A percentile compares a stretch with the other conserved stretches of the same genome.
Evolutionary conservation across 2,888 invertebrate species (phyloP).

Genomic region (Pedicia rivosa): DNA sequence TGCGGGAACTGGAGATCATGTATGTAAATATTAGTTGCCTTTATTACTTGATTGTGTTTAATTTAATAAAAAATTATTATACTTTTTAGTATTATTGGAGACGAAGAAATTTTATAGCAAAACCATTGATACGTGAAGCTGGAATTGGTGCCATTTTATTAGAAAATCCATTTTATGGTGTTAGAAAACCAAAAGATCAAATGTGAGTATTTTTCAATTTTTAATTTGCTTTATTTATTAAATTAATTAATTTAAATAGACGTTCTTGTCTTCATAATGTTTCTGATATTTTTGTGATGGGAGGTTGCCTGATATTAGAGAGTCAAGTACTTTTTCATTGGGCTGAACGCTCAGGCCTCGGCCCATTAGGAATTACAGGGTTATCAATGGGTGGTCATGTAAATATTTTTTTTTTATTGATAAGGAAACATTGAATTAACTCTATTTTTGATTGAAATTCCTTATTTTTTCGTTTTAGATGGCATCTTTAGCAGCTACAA

Average conservation of each 20-base stretch:
- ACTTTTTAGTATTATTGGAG: conserved; percentile 72
- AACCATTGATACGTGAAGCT: conserved; percentile 73
- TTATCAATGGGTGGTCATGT: conserved; percentile 98
- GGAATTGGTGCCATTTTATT: conserved; percentile 87
- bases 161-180: conserved; percentile 93
- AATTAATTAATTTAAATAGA: conserved; percentile 28
- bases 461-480: conserved; percentile 45
- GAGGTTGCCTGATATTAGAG: conserved; percentile 89
- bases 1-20: conserved; percentile 97
- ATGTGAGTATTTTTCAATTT: conserved; percentile 37
- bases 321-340: conserved; percentile 82
- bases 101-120: conserved; percentile 75
- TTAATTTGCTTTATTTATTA: conserved; percentile 9
- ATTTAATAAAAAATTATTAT: conserved; percentile 7
- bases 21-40: conserved; percentile 31
- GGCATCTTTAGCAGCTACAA: conserved; percentile 93
- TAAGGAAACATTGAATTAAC: too few species aligned
- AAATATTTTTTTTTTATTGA: conserved; percentile 29
- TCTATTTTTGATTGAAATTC: too few species aligned
- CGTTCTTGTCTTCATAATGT: conserved; percentile 89
- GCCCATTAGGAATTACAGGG: conserved; percentile 87
- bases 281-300: conserved; percentile 98
- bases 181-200: conserved; percentile 76
- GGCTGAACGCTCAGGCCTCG: conserved; percentile 81
- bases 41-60: conserved; percentile 3